Conservation (phyloP, 2,888 invertebrate genomes). For the Taphrorychus bicolor region DNA sequence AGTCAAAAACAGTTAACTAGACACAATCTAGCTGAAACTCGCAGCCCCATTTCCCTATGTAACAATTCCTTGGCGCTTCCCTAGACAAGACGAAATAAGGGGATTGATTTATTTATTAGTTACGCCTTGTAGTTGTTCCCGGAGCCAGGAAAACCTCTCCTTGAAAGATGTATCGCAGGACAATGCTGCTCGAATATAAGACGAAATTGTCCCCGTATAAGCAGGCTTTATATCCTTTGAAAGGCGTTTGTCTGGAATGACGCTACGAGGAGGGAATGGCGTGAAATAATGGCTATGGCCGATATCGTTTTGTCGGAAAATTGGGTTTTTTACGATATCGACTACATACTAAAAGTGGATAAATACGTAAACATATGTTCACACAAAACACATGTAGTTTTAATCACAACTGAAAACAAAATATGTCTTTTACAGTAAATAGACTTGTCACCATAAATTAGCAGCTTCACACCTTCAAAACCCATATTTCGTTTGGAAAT, state of each 20-base stretch:
- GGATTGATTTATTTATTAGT: conserved; percentile 42
- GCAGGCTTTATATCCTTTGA: conserved; percentile 37
- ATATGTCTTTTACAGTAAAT: neutral
- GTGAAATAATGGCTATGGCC: conserved; percentile 32
- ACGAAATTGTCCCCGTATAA: conserved; percentile 38
- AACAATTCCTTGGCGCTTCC: conserved; percentile 27
- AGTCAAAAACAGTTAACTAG: conserved; percentile 31
- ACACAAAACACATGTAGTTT: neutral
- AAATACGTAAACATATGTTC: neutral
- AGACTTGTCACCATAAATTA: conserved; percentile 8
- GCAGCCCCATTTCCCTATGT: conserved; percentile 32
- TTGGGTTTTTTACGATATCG: conserved; percentile 6
- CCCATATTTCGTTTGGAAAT: conserved; percentile 8
- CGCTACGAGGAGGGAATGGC: conserved; percentile 29
- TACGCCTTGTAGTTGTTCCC: conserved; percentile 40
- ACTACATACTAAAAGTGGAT: no score
- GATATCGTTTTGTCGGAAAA: conserved; percentile 30
- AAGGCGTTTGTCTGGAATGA: conserved; percentile 37
- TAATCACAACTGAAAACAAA: neutral
- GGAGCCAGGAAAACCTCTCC: conserved; percentile 39
- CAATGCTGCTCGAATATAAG: conserved; percentile 36
- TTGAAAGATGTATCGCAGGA: conserved; percentile 40
- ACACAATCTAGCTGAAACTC: conserved; percentile 25
- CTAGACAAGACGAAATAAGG: conserved; percentile 35
- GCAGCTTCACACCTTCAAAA: conserved; percentile 2